These are phyloP conservation scores for Parochlus steinenii DNA, from an alignment of 2,888 invertebrate genomes.

Conservation along the genomic window DNA sequence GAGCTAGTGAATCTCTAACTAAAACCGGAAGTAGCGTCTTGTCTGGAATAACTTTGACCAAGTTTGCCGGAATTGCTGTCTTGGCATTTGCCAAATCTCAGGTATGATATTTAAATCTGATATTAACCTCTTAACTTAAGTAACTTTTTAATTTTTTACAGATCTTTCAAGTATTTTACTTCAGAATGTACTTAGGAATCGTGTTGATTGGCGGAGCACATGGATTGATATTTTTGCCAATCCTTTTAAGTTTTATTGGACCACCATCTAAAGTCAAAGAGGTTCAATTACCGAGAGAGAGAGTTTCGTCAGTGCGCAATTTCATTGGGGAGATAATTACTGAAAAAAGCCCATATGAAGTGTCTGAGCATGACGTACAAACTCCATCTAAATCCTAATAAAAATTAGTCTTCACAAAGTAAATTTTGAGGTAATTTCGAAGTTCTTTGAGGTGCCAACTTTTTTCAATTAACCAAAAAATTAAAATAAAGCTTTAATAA, in stretches of 20 bases:
- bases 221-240: slow-evolving; percentile 83
- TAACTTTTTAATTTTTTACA: slow-evolving; percentile 15
- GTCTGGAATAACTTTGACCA: slow-evolving; percentile 89
- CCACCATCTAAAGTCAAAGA: too few species aligned
- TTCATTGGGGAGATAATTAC: too few species aligned
- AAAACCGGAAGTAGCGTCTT: slow-evolving; percentile 82
- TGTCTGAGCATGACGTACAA: too few species aligned
- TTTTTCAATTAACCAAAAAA: too few species aligned
- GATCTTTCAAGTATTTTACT: slow-evolving; percentile 79
- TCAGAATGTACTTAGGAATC: slow-evolving; percentile 89
- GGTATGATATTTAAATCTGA: slow-evolving; percentile 29
- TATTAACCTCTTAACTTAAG: background rate
- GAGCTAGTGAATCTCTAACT: slow-evolving; percentile 56
- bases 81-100: slow-evolving; percentile 85
- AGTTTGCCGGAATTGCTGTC: slow-evolving; percentile 78
- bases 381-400: too few species aligned
- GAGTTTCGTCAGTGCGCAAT: too few species aligned
- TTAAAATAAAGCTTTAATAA: too few species aligned
- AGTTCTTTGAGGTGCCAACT: too few species aligned
- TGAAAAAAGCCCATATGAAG: too few species aligned
- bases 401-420: too few species aligned
- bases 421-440: too few species aligned
- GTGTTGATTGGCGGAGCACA: slow-evolving; percentile 83
- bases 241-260: slow-evolving; percentile 69
- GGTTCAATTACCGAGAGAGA: too few species aligned